Evolutionary conservation across 2,888 invertebrate genomes (phyloP).

Genomic region (Drepana falcataria): DNA sequence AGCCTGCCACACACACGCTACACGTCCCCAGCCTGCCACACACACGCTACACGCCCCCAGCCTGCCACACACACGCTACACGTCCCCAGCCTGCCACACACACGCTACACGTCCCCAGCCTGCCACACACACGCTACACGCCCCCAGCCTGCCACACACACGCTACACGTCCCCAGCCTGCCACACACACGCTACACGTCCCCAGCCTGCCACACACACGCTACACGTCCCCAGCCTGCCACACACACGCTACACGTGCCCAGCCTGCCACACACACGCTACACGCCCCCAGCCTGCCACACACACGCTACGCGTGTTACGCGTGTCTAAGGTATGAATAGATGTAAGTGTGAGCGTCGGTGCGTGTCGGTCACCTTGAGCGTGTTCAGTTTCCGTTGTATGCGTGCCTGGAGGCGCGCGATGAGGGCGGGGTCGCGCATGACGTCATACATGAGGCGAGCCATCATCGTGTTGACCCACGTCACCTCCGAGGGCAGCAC

Average conservation of each 20-base stretch:
- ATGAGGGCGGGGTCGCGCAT: constrained; percentile 85
- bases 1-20: too few relatives aligned
- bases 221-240: too few relatives aligned
- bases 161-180: not conserved
- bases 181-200: too few relatives aligned
- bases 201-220: too few relatives aligned
- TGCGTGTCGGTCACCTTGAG: constrained; percentile 80
- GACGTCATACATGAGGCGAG: constrained; percentile 90
- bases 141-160: not conserved
- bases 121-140: not conserved
- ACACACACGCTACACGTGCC: not conserved
- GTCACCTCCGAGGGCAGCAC: constrained; percentile 72
- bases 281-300: too few relatives aligned
- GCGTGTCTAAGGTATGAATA: too few relatives aligned
- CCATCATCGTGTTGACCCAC: constrained; percentile 89
- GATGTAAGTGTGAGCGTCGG: not conserved
- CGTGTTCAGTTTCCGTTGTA: constrained; percentile 91
- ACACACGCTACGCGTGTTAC: too few relatives aligned
- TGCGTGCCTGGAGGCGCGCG: constrained; percentile 84
- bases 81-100: too few relatives aligned
- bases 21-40: too few relatives aligned
- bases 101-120: not conserved
- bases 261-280: constrained; percentile 55
- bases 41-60: constrained; percentile 35
- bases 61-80: constrained; percentile 35